phyloP scores from a whole-genome alignment of 1,140 invertebrate genomes.

The Theocolax elegans region DNA sequence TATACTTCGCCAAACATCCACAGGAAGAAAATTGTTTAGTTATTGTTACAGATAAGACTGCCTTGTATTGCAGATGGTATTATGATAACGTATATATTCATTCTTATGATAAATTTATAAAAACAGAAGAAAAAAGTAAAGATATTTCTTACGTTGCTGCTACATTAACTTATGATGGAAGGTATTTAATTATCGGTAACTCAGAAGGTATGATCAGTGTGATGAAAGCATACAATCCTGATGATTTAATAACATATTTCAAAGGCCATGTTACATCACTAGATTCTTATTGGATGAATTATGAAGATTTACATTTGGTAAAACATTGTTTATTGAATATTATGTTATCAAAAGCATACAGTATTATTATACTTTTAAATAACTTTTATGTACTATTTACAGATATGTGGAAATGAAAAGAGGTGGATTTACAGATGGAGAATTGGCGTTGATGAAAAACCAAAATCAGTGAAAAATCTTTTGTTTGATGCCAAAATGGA shows the following conservation, averaged over 20 bases:
- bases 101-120: constrained; percentile 49
- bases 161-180: constrained; percentile 59
- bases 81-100: constrained; percentile 47
- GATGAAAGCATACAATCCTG: constrained; percentile 45
- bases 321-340: neutral
- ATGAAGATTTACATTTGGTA: constrained; percentile 58
- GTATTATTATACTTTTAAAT: too few species aligned
- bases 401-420: constrained; percentile 61
- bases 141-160: constrained; percentile 51
- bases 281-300: constrained; percentile 57
- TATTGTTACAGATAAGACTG: constrained; percentile 54
- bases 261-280: constrained; percentile 56
- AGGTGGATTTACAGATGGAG: constrained; percentile 58
- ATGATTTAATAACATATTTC: constrained; percentile 53
- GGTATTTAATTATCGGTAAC: constrained; percentile 59
- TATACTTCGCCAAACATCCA: constrained; percentile 53
- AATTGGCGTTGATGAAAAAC: constrained; percentile 50
- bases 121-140: constrained; percentile 46
- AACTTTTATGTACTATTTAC: constrained; percentile 31
- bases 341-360: too few species aligned
- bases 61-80: constrained; percentile 55
- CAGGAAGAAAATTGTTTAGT: constrained; percentile 50
- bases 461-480: constrained; percentile 49
- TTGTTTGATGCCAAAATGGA: constrained; percentile 58
- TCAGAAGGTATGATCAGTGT: constrained; percentile 57